Evolutionary conservation across 2,888 invertebrate genomes (phyloP).

Genomic region (Standfussiana lucernea): DNA sequence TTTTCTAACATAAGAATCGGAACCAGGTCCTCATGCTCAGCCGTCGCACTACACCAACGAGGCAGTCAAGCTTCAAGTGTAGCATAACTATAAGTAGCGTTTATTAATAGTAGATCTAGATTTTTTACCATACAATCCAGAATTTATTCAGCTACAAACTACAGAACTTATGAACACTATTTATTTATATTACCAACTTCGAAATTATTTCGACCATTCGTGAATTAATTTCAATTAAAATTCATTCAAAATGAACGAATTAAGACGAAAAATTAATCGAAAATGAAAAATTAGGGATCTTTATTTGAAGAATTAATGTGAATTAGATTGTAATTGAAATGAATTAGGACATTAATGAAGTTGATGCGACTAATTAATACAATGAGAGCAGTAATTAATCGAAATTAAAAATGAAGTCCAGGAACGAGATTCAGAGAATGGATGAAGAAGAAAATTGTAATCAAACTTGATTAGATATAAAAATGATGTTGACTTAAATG

Average conservation of each 20-base stretch:
- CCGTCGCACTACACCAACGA: too few species aligned
- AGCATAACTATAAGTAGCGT: background rate
- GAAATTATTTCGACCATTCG: conserved; percentile 27
- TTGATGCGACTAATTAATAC: conserved; percentile 48
- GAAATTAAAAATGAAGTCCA: conserved; percentile 49
- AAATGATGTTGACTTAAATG: conserved; percentile 10
- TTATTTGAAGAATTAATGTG: conserved; percentile 39
- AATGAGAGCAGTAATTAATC: conserved; percentile 50
- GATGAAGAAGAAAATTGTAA: conserved; percentile 19
- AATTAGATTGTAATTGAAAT: conserved; percentile 56
- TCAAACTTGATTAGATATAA: conserved; percentile 23
- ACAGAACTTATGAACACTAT: conserved; percentile 8
- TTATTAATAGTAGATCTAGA: background rate
- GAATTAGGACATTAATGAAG: conserved; percentile 51
- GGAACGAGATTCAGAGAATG: conserved; percentile 12
- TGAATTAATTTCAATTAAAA: conserved; percentile 37
- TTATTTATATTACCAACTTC: conserved; percentile 35
- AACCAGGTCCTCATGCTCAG: too few species aligned
- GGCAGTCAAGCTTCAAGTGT: too few species aligned
- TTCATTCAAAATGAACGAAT: conserved; percentile 34
- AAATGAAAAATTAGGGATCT: conserved; percentile 45
- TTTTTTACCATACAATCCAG: background rate
- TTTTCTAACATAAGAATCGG: too few species aligned
- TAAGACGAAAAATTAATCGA: conserved; percentile 27
- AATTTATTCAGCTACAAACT: background rate